Conservation (phyloP, 37 sponge, comb jelly and placozoan genomes). For the Diacarnus erythraeanus region DNA sequence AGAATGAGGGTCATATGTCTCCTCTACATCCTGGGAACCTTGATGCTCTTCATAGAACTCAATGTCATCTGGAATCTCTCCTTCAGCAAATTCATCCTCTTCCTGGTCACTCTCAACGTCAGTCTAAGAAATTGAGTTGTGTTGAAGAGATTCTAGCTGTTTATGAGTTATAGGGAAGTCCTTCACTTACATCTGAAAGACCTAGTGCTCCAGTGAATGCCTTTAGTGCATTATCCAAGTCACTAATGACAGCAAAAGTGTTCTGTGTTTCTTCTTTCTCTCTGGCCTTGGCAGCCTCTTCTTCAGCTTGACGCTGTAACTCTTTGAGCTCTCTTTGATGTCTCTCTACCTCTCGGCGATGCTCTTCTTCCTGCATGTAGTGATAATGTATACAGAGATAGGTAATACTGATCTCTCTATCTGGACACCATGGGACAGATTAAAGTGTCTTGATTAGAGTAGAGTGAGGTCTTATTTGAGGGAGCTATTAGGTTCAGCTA, state of each 20-base stretch:
- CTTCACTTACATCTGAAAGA: conserved; percentile 13
- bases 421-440: no score
- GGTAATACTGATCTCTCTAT: background rate
- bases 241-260: conserved; percentile 57
- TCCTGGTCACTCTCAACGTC: conserved; percentile 43
- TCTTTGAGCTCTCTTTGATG: conserved; percentile 30
- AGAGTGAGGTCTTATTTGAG: no score
- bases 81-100: conserved; percentile 43
- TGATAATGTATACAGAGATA: background rate
- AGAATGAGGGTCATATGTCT: conserved; percentile 54
- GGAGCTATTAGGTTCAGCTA: no score
- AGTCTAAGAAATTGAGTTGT: background rate
- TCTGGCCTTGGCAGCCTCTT: conserved; percentile 58
- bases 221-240: conserved; percentile 57
- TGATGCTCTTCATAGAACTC: background rate
- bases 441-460: no score
- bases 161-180: background rate
- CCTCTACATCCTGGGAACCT: conserved; percentile 47
- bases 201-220: conserved; percentile 30
- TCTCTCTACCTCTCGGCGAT: conserved; percentile 25
- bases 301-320: conserved; percentile 41
- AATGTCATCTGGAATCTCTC: conserved; percentile 6
- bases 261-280: conserved; percentile 38
- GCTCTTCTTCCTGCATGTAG: conserved; percentile 30
- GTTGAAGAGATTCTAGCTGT: background rate